A percentile compares a stretch with the other conserved stretches of the same genome.
phyloP scores from a whole-genome alignment of 2,797 vertebrate genomes.

The Apodemus agrarius region DNA sequence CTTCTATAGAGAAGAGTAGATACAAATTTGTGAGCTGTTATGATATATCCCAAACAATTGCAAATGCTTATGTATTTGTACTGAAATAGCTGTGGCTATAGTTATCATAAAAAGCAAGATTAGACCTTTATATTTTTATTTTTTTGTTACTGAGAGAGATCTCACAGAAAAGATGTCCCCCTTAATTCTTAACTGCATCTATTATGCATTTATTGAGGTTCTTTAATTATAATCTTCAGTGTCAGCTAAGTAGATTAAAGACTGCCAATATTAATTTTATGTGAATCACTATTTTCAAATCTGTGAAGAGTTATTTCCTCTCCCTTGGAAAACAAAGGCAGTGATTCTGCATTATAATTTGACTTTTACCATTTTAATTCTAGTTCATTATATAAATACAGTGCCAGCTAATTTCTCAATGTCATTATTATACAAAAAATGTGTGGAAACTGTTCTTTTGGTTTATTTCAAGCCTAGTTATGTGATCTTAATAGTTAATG shows the following conservation, averaged over 20 bases:
- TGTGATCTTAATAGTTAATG: constrained; percentile 37
- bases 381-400: constrained; percentile 45
- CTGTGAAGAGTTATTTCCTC: constrained; percentile 44
- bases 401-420: constrained; percentile 48
- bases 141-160: constrained; percentile 54
- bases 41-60: not conserved
- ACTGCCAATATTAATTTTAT: constrained; percentile 74
- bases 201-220: constrained; percentile 66
- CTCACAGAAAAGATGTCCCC: constrained; percentile 44
- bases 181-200: constrained; percentile 64
- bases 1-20: not conserved
- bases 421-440: constrained; percentile 17
- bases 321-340: constrained; percentile 63
- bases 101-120: not conserved
- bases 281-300: constrained; percentile 57
- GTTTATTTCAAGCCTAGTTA: constrained; percentile 19
- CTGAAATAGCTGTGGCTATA: not conserved
- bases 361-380: constrained; percentile 60
- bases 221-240: constrained; percentile 71
- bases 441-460: not conserved
- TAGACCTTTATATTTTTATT: not conserved
- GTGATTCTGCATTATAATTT: constrained; percentile 43
- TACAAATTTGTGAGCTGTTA: not conserved
- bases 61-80: constrained; percentile 28
- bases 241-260: constrained; percentile 75